Evolutionary conservation across 1,140 invertebrate species (phyloP).

Genomic region (Euborellia annulipes): DNA sequence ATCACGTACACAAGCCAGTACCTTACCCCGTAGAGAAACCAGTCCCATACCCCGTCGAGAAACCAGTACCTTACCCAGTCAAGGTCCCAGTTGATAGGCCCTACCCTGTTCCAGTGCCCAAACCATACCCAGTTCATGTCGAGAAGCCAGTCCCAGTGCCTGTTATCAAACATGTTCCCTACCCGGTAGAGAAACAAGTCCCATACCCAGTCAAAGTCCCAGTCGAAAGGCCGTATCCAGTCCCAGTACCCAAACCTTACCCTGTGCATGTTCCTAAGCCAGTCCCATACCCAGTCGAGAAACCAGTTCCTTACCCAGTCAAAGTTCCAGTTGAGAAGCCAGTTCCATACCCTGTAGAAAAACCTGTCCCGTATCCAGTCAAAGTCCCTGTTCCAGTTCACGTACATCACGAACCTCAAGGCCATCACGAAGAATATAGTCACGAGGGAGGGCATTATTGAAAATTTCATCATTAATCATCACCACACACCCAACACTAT

Average conservation of each 20-base stretch:
- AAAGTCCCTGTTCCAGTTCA: conserved; percentile 6
- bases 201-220: conserved; percentile 54
- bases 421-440: background rate
- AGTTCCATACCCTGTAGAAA: conserved; percentile 41
- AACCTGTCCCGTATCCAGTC: conserved; percentile 22
- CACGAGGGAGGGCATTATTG: background rate
- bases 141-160: conserved; percentile 37
- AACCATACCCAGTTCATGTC: conserved; percentile 33
- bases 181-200: conserved; percentile 40
- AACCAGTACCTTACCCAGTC: conserved; percentile 11
- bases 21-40: conserved; percentile 36
- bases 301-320: conserved; percentile 43
- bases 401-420: background rate
- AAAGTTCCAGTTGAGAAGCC: conserved; percentile 32
- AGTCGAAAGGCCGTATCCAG: conserved; percentile 37
- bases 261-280: conserved; percentile 24
- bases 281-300: conserved; percentile 37
- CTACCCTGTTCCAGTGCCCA: conserved; percentile 38
- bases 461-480: too few species aligned
- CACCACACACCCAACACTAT: too few species aligned
- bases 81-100: conserved; percentile 43
- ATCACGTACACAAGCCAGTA: conserved; percentile 11
- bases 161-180: conserved; percentile 29
- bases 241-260: conserved; percentile 26
- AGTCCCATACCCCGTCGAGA: conserved; percentile 13